Base-by-base conservation (phyloP, 2,797 vertebrate genomes). In the Parauchenoglanis punctatus region DNA sequence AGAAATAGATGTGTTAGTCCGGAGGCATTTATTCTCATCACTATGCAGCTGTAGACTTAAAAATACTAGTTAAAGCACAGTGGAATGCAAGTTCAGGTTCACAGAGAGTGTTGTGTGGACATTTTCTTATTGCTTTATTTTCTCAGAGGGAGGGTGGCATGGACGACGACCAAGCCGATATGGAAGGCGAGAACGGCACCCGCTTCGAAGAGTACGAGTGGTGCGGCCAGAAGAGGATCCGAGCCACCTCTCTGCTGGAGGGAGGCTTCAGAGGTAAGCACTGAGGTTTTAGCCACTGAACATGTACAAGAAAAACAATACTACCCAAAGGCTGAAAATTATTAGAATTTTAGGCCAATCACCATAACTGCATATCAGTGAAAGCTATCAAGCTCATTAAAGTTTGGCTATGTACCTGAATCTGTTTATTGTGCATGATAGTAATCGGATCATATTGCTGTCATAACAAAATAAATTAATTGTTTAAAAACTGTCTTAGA, bases 151-250 rank as follows among this genome's bases (percentile, higher is more conserved):
- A 99, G 95, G 97, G 98, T 86, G 96, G 96, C 87, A 94, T 96
- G 35, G 98, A 99, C 65, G 99, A 99, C 0, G 99, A 99, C 91
- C 97, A 98, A 0, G 97, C 96, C 88, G 98, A 99, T 92, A 96
- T 98, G 89, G 98, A 99, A 85, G 97, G 97, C 3, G 99, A 99
- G 92, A 98, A 97, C 0, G 97, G 97, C 87, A 97, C 97, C 90
- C 97, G 98, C 93, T 99, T 99, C 87, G 99, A 99, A 89, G 99
- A 99, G 90, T 99, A 99, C 28, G 98, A 99, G 90, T 99, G 99
- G 99, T 99, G 98, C 0, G 99, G 99, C 8, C 98, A 99, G 96
- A 99, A 99, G 94, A 96, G 99, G 96, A 98, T 99, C 96, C 96
- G 98, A 92, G 99, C 98, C 44, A 99, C 98, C 0, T 97, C 98